Base-by-base conservation (phyloP, 2,797 vertebrate species). In the Sternarchorhynchus goeldii region DNA sequence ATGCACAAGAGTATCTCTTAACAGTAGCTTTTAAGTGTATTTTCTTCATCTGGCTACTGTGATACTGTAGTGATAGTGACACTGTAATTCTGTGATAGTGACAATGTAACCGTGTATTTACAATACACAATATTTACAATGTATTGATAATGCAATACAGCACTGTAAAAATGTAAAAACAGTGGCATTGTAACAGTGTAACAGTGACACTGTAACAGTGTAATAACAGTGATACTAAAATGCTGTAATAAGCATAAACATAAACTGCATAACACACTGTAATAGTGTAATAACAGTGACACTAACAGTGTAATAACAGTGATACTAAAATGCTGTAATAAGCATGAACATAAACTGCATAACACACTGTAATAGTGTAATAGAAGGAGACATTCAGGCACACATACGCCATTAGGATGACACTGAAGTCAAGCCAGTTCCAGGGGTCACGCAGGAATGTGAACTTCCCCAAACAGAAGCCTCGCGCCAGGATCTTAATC, bases 381-480 rank as follows among this genome's bases (percentile, higher is more conserved):
- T 39, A 68, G 16, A 50, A 60, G 56, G n/a, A 59, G 53, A 50
- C 69, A 71, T 5, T 68, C 84, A 73, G 45, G 83, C 85, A 88
- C 90, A 99, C 97, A 96, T 95, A 99, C 97, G 97, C 97, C 97
- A 99, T 98, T 88, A 94, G 87, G 89, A 99, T 99, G 89, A 99
- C 97, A 84, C 95, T 97, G 93, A 99, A 99, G 89, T 99, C 97
- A 87, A 99, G 92, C 96, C 97, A 99, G 91, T 99, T 99, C 97
- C 97, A 99, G 5, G 97, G 97, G 82, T 99, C 97, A 82, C 94
- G 91, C 80, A 99, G 95, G 88, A 99, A 99, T 59, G 97, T 99
- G 90, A 98, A 99, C 88, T 93, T 93, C 88, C 98, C 97, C 90
- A 99, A 90, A 82, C 96, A 99, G 93, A 99, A 99, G 75, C 97